Evolutionary conservation across 2,888 invertebrate genomes (phyloP).

Genomic region (Lacanobia oleracea): DNA sequence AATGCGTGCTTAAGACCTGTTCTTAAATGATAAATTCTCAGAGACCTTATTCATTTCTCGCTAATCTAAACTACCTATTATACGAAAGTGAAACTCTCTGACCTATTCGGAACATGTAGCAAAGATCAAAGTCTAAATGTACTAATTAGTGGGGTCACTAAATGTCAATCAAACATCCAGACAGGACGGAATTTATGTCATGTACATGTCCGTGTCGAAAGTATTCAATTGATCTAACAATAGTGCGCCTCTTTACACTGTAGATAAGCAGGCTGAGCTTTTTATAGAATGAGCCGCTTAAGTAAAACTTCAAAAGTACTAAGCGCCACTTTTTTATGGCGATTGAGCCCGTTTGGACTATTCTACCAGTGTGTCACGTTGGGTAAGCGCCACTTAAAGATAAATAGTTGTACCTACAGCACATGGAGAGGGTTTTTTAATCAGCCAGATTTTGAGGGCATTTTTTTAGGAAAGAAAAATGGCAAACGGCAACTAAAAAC

Average conservation of each 20-base stretch:
- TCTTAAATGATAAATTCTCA: background rate
- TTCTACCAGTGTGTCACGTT: no score
- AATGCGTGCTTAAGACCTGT: no score
- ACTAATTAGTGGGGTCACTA: constrained; percentile 56
- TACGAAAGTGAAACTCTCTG: constrained; percentile 15
- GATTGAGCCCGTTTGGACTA: no score
- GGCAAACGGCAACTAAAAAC: no score
- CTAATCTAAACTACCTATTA: background rate
- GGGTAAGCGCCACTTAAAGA: no score
- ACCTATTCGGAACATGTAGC: constrained; percentile 7
- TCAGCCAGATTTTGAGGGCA: no score
- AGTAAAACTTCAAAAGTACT: background rate
- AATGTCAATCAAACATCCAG: constrained; percentile 57
- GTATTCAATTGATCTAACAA: constrained; percentile 38
- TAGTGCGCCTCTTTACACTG: constrained; percentile 13
- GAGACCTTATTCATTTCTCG: background rate
- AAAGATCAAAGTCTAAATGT: constrained; percentile 44
- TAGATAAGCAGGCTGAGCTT: background rate
- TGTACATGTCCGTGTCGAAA: constrained; percentile 38
- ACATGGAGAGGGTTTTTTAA: no score
- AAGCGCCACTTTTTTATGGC: background rate
- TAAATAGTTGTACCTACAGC: no score
- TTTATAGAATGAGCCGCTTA: background rate
- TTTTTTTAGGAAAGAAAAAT: no score
- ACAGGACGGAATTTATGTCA: constrained; percentile 48